phyloP scores from a whole-genome alignment of 2,797 vertebrate species.

The Melanotaenia boesemani region DNA sequence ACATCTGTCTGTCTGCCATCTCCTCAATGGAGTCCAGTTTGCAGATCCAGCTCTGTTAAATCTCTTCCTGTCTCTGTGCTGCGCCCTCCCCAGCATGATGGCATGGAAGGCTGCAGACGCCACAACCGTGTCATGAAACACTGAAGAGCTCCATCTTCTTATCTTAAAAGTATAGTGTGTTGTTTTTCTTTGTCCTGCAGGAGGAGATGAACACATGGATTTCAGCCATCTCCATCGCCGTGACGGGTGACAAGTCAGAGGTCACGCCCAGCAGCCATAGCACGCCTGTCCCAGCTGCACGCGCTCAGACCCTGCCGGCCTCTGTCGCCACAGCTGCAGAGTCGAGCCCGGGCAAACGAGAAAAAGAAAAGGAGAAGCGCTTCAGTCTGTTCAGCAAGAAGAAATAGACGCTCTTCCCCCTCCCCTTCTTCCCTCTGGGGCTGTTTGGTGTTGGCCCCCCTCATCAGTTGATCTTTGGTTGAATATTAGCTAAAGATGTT shows the following conservation, averaged over 20 bases:
- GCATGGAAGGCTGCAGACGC: no score
- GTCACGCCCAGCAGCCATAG: constrained; percentile 94
- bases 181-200: constrained; percentile 65
- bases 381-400: constrained; percentile 99
- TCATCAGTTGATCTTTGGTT: constrained; percentile 28
- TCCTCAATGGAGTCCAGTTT: no score
- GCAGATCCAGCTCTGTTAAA: no score
- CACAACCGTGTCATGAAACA: no score
- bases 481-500: constrained; percentile 33
- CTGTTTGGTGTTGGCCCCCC: constrained; percentile 60
- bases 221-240: constrained; percentile 91
- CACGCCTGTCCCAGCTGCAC: constrained; percentile 90
- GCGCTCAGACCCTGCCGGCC: constrained; percentile 95
- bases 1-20: no score
- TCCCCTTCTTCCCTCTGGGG: constrained; percentile 31
- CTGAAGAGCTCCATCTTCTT: no score
- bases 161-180: no score
- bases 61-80: no score
- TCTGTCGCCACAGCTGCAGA: constrained; percentile 91
- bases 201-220: constrained; percentile 99
- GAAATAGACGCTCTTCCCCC: constrained; percentile 86
- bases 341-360: constrained; percentile 97
- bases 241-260: constrained; percentile 88
- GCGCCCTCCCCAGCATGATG: no score
- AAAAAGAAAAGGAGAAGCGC: constrained; percentile 98